Evolutionary conservation across 2,888 invertebrate genomes (phyloP).

Genomic region (Lathronympha strigana): DNA sequence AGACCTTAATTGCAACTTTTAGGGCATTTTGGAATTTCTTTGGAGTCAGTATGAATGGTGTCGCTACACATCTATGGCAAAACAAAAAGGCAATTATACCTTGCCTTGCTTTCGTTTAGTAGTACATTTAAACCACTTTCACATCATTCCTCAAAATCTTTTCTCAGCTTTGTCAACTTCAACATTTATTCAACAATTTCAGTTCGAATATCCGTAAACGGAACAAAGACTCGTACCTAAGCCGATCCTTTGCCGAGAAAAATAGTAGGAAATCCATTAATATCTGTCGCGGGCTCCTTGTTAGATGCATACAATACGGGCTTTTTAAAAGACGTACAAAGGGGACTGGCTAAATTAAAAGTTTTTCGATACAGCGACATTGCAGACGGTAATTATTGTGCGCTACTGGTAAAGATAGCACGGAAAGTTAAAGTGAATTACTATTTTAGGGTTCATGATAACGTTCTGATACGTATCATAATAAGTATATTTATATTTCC

Average conservation of each 20-base stretch:
- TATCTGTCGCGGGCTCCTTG: slow-evolving; percentile 82
- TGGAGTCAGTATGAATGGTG: not conserved
- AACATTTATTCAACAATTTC: slow-evolving; percentile 44
- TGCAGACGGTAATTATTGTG: slow-evolving; percentile 80
- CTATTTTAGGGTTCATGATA: not conserved
- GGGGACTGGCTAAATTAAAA: slow-evolving; percentile 84
- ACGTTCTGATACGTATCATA: too few species aligned
- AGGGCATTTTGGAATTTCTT: too few species aligned
- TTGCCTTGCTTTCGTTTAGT: not conserved
- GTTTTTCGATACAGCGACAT: slow-evolving; percentile 82
- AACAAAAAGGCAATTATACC: not conserved
- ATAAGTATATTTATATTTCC: too few species aligned
- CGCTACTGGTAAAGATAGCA: slow-evolving; percentile 55
- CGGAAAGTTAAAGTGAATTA: not conserved
- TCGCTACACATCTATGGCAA: too few species aligned
- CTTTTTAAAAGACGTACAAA: slow-evolving; percentile 83
- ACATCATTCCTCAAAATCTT: slow-evolving; percentile 31
- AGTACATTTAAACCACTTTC: slow-evolving; percentile 7
- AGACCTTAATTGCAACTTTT: too few species aligned
- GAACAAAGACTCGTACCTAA: slow-evolving; percentile 74
- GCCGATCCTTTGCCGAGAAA: slow-evolving; percentile 81
- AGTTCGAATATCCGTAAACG: slow-evolving; percentile 53
- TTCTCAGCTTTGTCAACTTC: slow-evolving; percentile 41
- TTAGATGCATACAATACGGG: slow-evolving; percentile 84
- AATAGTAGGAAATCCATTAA: slow-evolving; percentile 82